phyloP scores from a whole-genome alignment of 1,140 invertebrate species.

The Schmidtea mediterranea region DNA sequence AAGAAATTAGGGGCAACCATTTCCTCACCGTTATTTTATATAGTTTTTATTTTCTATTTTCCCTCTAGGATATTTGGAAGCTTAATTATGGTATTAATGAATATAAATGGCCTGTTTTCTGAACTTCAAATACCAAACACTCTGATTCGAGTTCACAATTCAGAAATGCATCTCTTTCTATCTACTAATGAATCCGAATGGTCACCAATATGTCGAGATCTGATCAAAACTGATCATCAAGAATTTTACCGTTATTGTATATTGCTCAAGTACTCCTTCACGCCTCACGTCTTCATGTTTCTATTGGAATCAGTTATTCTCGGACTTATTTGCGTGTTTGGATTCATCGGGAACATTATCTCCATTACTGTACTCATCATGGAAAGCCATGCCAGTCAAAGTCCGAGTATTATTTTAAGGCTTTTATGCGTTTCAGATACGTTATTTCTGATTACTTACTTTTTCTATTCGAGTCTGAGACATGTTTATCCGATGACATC shows the following conservation, averaged over 20 bases:
- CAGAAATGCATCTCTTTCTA: no score
- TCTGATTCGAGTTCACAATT: no score
- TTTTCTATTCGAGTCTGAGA: constrained; percentile 6
- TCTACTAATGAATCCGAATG: no score
- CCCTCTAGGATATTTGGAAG: no score
- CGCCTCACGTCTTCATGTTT: constrained; percentile 8
- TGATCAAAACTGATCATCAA: constrained; percentile 1
- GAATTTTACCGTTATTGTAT: constrained; percentile 1
- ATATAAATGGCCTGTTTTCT: no score
- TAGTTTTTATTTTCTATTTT: no score
- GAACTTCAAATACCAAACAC: no score
- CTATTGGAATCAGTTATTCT: constrained; percentile 2
- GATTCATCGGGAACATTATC: constrained; percentile 3
- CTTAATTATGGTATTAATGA: no score
- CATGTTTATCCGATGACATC: constrained; percentile 2
- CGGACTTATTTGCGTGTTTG: neutral
- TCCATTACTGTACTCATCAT: neutral
- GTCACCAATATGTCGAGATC: neutral
- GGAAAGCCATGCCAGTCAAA: neutral
- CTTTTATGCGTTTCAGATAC: constrained; percentile 1
- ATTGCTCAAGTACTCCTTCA: constrained; percentile 4
- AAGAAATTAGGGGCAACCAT: no score
- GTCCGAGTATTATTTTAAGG: constrained; percentile 2
- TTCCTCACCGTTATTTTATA: no score
- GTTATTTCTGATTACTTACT: neutral